phyloP scores from a whole-genome alignment of 2,888 invertebrate species.

The Parochlus steinenii region DNA sequence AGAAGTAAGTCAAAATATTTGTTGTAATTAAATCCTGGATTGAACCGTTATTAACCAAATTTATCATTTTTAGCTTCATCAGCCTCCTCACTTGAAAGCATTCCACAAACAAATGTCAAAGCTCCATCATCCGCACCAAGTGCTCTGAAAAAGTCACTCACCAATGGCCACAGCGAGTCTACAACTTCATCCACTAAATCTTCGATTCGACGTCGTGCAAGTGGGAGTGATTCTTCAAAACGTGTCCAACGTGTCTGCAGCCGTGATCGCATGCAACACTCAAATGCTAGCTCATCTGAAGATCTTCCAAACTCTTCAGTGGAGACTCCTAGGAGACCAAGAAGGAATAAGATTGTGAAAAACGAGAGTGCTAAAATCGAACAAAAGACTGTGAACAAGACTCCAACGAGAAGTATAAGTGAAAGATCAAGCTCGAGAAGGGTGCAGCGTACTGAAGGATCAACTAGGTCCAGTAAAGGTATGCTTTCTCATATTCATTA shows the following conservation, averaged over 20 bases:
- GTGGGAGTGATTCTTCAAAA: slow-evolving; percentile 8
- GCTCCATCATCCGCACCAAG: slow-evolving; percentile 3
- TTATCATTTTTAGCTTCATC: slow-evolving; percentile 14
- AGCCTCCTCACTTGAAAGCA: slow-evolving; percentile 16
- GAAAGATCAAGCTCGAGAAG: no score
- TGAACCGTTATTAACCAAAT: not conserved
- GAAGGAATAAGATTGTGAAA: slow-evolving; percentile 14
- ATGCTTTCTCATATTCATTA: not conserved
- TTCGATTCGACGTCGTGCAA: slow-evolving; percentile 5
- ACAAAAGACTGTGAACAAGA: slow-evolving; percentile 4
- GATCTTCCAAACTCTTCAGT: slow-evolving; percentile 26
- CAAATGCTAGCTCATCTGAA: slow-evolving; percentile 35
- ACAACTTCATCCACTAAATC: slow-evolving; percentile 8
- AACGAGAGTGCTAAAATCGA: slow-evolving; percentile 3
- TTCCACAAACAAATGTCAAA: slow-evolving; percentile 10
- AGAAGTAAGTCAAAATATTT: slow-evolving; percentile 1
- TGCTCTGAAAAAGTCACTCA: not conserved
- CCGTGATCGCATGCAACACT: slow-evolving; percentile 31
- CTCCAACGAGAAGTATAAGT: not conserved
- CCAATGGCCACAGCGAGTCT: not conserved
- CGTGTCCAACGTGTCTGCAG: slow-evolving; percentile 34
- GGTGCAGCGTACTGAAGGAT: no score
- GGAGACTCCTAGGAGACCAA: slow-evolving; percentile 16
- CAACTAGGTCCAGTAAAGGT: slow-evolving; percentile 10
- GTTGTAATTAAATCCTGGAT: not conserved